These are phyloP conservation scores for Augochlorella aurata DNA, from an alignment of 2,888 invertebrate genomes.

Conservation along the genomic window DNA sequence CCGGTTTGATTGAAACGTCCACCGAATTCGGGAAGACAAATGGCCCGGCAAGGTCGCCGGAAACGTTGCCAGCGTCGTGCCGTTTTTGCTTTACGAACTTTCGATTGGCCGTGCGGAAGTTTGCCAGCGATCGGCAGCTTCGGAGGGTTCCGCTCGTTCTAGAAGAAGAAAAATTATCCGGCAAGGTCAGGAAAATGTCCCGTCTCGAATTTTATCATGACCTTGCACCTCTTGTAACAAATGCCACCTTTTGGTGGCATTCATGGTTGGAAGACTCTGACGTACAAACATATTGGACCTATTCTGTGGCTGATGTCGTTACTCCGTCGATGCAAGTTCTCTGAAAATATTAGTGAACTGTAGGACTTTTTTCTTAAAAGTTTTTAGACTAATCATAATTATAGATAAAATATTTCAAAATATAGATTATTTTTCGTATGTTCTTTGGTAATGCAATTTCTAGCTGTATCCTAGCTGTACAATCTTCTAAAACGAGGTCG, in stretches of 20 bases:
- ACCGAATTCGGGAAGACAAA: slow-evolving; percentile 28
- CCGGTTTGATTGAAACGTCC: slow-evolving; percentile 43
- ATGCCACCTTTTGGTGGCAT: background rate
- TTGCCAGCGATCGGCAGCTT: slow-evolving; percentile 9
- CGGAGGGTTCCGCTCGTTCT: background rate
- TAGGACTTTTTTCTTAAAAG: too few species aligned
- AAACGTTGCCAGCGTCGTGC: slow-evolving; percentile 19
- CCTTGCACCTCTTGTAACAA: background rate
- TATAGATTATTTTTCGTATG: too few species aligned
- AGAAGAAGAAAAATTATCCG: background rate
- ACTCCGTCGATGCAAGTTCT: too few species aligned
- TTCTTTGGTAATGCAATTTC: too few species aligned
- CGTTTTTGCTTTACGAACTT: slow-evolving; percentile 27
- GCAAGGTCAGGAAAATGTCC: background rate
- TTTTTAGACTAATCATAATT: too few species aligned
- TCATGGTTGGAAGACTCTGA: too few species aligned
- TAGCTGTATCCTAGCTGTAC: too few species aligned
- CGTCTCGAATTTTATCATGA: background rate
- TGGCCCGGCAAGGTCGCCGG: slow-evolving; percentile 39
- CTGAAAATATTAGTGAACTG: too few species aligned
- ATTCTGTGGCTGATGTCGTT: too few species aligned
- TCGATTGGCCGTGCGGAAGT: slow-evolving; percentile 38
- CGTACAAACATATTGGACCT: too few species aligned
- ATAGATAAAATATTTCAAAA: too few species aligned
- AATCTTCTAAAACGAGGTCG: too few species aligned